phyloP scores from a whole-genome alignment of 2,888 invertebrate species.

The Diaperis boleti region DNA sequence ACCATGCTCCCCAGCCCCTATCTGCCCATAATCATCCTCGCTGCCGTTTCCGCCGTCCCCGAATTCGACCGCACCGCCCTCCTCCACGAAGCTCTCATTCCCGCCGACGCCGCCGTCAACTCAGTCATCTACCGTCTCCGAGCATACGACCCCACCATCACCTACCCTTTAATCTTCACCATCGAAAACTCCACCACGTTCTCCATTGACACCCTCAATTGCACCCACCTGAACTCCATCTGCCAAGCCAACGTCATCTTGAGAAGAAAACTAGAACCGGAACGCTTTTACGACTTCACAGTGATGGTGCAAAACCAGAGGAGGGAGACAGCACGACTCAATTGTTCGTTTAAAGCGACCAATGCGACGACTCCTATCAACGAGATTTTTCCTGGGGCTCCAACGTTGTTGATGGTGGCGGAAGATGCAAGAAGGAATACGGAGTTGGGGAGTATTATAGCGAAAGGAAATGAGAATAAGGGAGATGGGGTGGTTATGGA shows the following conservation, averaged over 20 bases:
- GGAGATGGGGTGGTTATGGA: conserved; percentile 86
- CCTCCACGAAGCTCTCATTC: conserved; percentile 85
- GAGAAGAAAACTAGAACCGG: conserved; percentile 80
- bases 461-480: conserved; percentile 82
- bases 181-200: conserved; percentile 77
- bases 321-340: conserved; percentile 68
- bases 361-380: conserved; percentile 87
- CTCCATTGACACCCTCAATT: conserved; percentile 84
- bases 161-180: conserved; percentile 87
- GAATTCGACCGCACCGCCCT: conserved; percentile 87
- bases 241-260: conserved; percentile 91
- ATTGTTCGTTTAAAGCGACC: conserved; percentile 81
- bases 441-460: conserved; percentile 85
- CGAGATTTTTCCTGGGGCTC: conserved; percentile 84
- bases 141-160: conserved; percentile 88
- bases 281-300: conserved; percentile 87
- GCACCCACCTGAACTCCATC: conserved; percentile 87
- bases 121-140: conserved; percentile 86
- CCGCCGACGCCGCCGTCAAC: conserved; percentile 85
- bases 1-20: not conserved
- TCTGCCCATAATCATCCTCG: conserved; percentile 38
- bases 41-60: conserved; percentile 72
- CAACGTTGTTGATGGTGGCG: conserved; percentile 62
- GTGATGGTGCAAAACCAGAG: conserved; percentile 76
- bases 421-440: conserved; percentile 72